Percentiles rank a stretch among this genome's conserved stretches.
Conservation (phyloP, 2,113 vertebrate genomes). For the Stercorarius parasiticus region DNA sequence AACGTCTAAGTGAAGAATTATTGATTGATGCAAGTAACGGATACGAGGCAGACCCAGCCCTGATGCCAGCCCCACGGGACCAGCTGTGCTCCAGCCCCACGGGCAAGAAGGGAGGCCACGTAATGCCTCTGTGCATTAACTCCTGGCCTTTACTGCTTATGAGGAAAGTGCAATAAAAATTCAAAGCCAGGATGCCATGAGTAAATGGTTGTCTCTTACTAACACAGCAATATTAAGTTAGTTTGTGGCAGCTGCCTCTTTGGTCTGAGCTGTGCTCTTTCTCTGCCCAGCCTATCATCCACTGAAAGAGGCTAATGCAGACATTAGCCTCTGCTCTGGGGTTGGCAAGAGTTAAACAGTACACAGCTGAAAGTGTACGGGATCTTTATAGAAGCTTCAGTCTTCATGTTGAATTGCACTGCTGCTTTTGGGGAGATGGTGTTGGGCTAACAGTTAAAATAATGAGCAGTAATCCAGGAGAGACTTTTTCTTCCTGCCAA, state of each 20-base stretch:
- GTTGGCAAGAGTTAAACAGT: neutral
- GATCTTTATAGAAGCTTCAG: neutral
- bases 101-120: accelerated
- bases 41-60: neutral
- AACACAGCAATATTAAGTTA: neutral
- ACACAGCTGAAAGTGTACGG: neutral
- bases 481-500: neutral
- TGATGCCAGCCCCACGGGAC: neutral
- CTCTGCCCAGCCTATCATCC: neutral
- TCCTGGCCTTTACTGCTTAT: neutral
- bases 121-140: neutral
- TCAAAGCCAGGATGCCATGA: neutral
- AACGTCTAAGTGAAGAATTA: neutral
- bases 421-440: neutral
- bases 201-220: neutral
- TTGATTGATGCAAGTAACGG: neutral
- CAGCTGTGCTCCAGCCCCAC: neutral
- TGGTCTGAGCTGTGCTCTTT: neutral
- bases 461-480: neutral
- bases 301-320: neutral
- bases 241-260: neutral
- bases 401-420: neutral
- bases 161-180: neutral
- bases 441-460: neutral
- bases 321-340: neutral